Evolutionary conservation across 2,113 vertebrate genomes (phyloP).

Genomic region (Eurypyga helias): DNA sequence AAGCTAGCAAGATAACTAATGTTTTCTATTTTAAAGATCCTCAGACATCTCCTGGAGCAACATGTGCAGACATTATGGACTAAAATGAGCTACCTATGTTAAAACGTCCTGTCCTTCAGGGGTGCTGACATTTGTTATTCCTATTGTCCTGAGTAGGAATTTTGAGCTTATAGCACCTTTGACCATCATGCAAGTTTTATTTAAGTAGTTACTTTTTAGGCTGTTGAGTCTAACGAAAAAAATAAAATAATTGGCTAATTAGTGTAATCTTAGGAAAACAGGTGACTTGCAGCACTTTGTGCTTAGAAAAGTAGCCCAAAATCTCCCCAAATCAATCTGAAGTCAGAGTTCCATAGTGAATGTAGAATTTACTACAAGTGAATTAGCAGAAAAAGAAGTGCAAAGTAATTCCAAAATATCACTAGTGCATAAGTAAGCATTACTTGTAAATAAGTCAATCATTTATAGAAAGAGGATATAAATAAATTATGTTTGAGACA

Average conservation of each 20-base stretch:
- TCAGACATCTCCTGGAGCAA: not conserved
- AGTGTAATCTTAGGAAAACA: not conserved
- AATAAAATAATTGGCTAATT: not conserved
- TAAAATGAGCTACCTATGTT: not conserved
- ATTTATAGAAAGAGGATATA: conserved; percentile 40
- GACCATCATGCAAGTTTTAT: not conserved
- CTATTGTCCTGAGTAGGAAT: conserved; percentile 38
- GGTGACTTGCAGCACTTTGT: not conserved
- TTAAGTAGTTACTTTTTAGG: conserved; percentile 10
- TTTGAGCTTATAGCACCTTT: conserved; percentile 50
- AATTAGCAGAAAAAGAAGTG: conserved; percentile 6
- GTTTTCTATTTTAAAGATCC: not conserved
- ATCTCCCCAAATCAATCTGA: not conserved
- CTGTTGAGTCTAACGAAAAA: conserved; percentile 1
- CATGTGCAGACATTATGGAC: not conserved
- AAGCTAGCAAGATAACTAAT: not conserved
- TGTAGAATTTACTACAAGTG: not conserved
- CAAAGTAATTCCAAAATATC: conserved; percentile 20
- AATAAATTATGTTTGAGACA: conserved; percentile 24
- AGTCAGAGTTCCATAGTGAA: not conserved
- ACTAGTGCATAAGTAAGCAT: conserved; percentile 31
- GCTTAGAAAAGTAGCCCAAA: not conserved
- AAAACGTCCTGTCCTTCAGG: not conserved
- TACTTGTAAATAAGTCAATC: not conserved
- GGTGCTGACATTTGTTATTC: conserved; percentile 13